These are phyloP conservation scores for Cabera pusaria DNA, from an alignment of 2,888 invertebrate species.

Conservation along the genomic window DNA sequence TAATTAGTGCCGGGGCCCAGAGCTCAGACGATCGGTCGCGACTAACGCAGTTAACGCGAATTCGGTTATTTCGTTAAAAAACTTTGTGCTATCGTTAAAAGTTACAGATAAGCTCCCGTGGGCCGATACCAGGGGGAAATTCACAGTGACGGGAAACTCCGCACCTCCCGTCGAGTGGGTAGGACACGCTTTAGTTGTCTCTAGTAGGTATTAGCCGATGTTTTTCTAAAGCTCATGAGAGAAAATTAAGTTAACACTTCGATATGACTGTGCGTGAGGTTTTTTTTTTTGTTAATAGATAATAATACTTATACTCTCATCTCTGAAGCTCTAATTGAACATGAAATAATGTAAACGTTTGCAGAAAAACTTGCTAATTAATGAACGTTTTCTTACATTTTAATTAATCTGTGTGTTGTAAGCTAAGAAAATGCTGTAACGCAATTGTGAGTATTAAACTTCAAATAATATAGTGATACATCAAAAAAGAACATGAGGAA, in stretches of 20 bases:
- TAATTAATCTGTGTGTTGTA: too few species aligned
- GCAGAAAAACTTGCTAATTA: too few species aligned
- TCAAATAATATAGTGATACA: too few species aligned
- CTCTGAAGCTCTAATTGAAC: too few species aligned
- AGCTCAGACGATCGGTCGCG: slow-evolving; percentile 30
- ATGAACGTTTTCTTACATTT: too few species aligned
- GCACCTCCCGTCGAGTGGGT: slow-evolving; percentile 1
- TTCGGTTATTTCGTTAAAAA: slow-evolving; percentile 81
- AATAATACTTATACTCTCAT: too few species aligned
- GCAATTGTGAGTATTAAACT: too few species aligned
- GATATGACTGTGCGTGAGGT: slow-evolving; percentile 8
- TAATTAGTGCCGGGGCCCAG: slow-evolving; percentile 28
- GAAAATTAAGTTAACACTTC: slow-evolving; percentile 14
- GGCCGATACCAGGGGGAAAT: slow-evolving; percentile 43
- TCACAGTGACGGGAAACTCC: slow-evolving; percentile 20
- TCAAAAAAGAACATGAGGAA: too few species aligned
- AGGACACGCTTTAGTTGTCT: background rate
- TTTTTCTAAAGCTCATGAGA: slow-evolving; percentile 9
- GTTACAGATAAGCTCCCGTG: slow-evolving; percentile 72
- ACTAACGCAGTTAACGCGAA: slow-evolving; percentile 61
- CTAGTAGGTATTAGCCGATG: slow-evolving; percentile 2
- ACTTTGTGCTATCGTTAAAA: slow-evolving; percentile 79
- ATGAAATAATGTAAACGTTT: too few species aligned
- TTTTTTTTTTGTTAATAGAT: background rate
- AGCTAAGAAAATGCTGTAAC: too few species aligned